Base-by-base conservation (phyloP, 2,888 invertebrate genomes). In the Tenthredo livida region DNA sequence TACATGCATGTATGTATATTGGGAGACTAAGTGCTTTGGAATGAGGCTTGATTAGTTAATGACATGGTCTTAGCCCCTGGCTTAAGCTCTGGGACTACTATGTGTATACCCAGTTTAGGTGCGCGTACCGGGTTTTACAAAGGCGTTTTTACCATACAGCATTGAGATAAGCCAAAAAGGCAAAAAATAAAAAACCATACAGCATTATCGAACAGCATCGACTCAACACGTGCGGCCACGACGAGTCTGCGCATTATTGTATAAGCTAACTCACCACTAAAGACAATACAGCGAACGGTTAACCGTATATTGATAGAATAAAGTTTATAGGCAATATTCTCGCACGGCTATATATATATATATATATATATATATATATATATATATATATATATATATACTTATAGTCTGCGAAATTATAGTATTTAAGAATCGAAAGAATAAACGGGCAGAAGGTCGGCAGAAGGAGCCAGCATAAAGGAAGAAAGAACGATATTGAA, bases 151-250 rank as follows among this genome's bases (percentile, higher is more conserved):
- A 1, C 25, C 25, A 61, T 61, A 61, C 67, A 29, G n/a, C n/a
- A n/a, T n/a, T n/a, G n/a, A n/a, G n/a, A n/a, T n/a, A n/a, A n/a
- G n/a, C n/a, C n/a, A n/a, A n/a, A n/a, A n/a, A n/a, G n/a, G n/a
- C n/a, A n/a, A n/a, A n/a, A n/a, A n/a, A n/a, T n/a, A n/a, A n/a
- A n/a, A n/a, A n/a, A n/a, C n/a, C n/a, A n/a, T n/a, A n/a, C n/a
- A n/a, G 67, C 15, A 33, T 67, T 73, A 40, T 43, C 21, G 72
- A n/a, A 40, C 6, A 43, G 72, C 40, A 73, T 73, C 43, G 72
- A 73, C 43, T 9, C 4, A 15, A 43, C 40, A 21, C n/a, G 43
- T 43, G 72, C 43, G 70, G 17, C n/a, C 9, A 5, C 17, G 7
- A 37, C 40, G 43, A 21, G 43, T 25, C 43, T 40, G 72, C 72